A percentile compares a stretch with the other conserved stretches of the same genome.
phyloP scores from a whole-genome alignment of 2,113 vertebrate species.

The Gallinago media region DNA sequence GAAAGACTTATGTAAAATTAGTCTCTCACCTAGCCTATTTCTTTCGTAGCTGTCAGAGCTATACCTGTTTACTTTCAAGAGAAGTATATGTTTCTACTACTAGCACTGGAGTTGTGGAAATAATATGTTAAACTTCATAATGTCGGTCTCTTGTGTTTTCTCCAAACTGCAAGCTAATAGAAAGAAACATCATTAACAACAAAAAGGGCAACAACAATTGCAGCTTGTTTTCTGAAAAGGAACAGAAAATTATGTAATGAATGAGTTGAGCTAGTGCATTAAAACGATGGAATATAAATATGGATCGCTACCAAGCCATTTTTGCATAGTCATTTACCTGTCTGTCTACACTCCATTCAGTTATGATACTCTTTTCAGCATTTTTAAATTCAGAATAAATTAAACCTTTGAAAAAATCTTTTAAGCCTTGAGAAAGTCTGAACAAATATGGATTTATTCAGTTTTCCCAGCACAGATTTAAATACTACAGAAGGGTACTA shows the following conservation, averaged over 20 bases:
- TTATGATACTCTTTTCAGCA: not conserved
- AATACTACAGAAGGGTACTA: not conserved
- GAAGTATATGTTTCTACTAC: not conserved
- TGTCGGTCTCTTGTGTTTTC: not conserved
- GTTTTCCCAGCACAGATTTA: not conserved
- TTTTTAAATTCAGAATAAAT: slow-evolving; percentile 33
- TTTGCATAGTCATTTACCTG: slow-evolving; percentile 23
- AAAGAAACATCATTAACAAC: slow-evolving; percentile 11
- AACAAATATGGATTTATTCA: not conserved
- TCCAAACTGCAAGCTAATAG: not conserved
- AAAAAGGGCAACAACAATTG: not conserved
- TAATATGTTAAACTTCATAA: not conserved
- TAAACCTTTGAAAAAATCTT: not conserved
- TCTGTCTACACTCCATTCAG: not conserved
- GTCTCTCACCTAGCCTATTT: not conserved
- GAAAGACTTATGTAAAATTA: not conserved
- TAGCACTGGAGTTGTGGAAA: not conserved
- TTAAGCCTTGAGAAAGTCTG: not conserved
- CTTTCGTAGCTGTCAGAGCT: not conserved
- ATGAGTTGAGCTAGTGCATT: not conserved
- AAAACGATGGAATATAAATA: slow-evolving; percentile 1
- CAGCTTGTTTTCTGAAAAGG: slow-evolving; percentile 15
- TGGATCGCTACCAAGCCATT: not conserved
- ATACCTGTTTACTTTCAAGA: not conserved
- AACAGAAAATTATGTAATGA: slow-evolving; percentile 3